Conservation (phyloP, 2,113 vertebrate genomes). For the Saccopteryx leptura region DNA sequence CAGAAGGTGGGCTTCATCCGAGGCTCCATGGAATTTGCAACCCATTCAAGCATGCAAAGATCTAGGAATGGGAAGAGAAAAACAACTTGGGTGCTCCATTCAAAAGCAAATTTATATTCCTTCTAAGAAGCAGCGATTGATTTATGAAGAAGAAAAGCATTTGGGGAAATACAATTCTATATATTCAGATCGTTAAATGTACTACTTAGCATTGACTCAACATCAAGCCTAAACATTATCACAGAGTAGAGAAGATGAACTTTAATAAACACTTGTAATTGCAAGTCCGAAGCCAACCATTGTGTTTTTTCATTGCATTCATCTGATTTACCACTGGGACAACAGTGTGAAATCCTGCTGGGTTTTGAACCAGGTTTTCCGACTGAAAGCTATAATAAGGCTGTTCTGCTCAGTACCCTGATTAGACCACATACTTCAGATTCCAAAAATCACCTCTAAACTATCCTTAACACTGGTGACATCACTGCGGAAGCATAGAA, state of each 20-base stretch:
- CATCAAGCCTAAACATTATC: not conserved
- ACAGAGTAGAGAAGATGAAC: not conserved
- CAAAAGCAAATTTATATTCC: constrained; percentile 49
- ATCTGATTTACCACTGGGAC: not conserved
- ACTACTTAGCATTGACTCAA: not conserved
- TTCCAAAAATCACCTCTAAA: not conserved
- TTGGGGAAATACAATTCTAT: not conserved
- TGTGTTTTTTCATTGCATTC: not conserved
- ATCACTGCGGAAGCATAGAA: not conserved
- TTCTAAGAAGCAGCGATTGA: constrained; percentile 6
- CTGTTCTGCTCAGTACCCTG: not conserved
- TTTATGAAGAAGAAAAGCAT: not conserved
- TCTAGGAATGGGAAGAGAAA: not conserved
- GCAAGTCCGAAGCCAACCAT: not conserved
- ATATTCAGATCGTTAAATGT: not conserved
- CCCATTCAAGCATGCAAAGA: not conserved
- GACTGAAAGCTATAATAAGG: not conserved
- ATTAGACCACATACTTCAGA: not conserved
- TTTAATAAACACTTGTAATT: constrained; percentile 26
- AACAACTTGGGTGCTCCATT: not conserved
- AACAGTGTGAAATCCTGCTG: not conserved
- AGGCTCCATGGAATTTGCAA: not conserved
- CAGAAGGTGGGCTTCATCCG: not conserved
- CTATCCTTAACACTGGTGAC: not conserved
- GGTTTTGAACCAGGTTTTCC: not conserved